A percentile compares a stretch with the other conserved stretches of the same genome.
Conservation (phyloP, 2,797 vertebrate genomes). For the Urocyon cinereoargenteus region DNA sequence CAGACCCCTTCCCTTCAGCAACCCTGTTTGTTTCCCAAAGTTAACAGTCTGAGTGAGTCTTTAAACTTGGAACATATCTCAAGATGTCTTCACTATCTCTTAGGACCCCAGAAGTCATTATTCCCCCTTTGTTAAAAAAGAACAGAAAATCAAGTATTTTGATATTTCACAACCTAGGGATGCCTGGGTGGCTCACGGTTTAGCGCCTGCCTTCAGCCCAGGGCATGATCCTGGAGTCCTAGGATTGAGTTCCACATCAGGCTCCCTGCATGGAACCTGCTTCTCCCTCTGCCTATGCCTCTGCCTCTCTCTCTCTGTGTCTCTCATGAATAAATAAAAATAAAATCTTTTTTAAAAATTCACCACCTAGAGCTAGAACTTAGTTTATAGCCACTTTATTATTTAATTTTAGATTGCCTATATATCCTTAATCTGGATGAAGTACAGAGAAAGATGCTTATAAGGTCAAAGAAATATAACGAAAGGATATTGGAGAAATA, state of each 20-base stretch:
- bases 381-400: neutral
- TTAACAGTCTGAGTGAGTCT: neutral
- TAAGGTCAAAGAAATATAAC: neutral
- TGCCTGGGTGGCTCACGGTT: too few species aligned
- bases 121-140: neutral
- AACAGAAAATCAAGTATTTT: slow-evolving; percentile 31
- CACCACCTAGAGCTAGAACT: slow-evolving; percentile 17
- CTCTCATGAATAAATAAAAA: too few species aligned
- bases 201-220: too few species aligned
- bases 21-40: too few species aligned
- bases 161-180: slow-evolving; percentile 36
- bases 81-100: slow-evolving; percentile 46
- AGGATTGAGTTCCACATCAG: too few species aligned
- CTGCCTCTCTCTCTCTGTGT: too few species aligned
- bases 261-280: too few species aligned
- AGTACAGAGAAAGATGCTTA: neutral
- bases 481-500: neutral
- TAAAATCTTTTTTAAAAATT: too few species aligned
- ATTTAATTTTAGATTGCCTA: slow-evolving; percentile 53
- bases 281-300: too few species aligned
- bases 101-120: slow-evolving; percentile 30
- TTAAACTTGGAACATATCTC: slow-evolving; percentile 26
- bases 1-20: too few species aligned
- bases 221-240: too few species aligned
- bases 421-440: neutral